Evolutionary conservation across 2,888 invertebrate genomes (phyloP).

Genomic region (Cepaea hortensis): DNA sequence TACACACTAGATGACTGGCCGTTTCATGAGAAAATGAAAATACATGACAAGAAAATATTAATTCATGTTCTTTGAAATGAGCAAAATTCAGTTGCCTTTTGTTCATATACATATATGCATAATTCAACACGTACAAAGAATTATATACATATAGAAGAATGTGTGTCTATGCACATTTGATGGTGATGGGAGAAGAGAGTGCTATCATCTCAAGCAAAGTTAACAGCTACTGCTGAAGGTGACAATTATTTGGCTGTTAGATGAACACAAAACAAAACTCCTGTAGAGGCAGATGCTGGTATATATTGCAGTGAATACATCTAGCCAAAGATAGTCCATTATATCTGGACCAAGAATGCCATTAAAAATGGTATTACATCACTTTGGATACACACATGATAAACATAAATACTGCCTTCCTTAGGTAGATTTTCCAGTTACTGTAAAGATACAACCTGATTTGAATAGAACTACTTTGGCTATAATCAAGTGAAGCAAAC

Average conservation of each 20-base stretch:
- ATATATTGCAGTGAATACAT: no score
- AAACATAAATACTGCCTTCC: background rate
- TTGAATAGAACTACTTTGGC: background rate
- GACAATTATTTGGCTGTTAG: no score
- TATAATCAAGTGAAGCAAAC: no score
- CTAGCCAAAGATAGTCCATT: no score
- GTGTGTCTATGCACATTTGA: background rate
- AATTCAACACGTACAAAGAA: background rate
- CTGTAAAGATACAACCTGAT: background rate
- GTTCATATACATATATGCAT: background rate
- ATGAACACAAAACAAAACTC: no score
- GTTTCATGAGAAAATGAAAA: background rate
- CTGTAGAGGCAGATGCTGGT: no score
- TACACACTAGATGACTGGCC: no score
- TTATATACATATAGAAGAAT: background rate
- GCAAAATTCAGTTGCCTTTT: constrained; percentile 15
- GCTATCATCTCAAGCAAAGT: background rate
- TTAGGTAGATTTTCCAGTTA: background rate
- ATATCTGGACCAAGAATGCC: no score
- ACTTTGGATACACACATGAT: background rate
- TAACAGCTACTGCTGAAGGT: no score
- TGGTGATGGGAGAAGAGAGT: background rate
- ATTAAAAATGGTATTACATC: no score
- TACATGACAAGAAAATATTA: background rate
- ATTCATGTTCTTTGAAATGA: background rate